phyloP scores from a whole-genome alignment of 2,113 vertebrate genomes.

The Toxotes chatareus region DNA sequence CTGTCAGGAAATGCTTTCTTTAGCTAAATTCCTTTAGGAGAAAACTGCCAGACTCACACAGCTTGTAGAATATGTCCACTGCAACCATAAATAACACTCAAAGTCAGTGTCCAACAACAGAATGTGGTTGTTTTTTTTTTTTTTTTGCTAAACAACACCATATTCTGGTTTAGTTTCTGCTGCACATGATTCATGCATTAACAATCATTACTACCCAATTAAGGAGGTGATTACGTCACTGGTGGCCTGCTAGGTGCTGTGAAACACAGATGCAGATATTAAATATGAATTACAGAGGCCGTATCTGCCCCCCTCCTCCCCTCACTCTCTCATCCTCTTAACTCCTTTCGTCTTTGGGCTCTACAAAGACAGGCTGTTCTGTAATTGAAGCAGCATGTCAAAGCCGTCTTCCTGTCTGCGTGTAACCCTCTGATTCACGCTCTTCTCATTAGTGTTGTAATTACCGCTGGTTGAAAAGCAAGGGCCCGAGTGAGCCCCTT shows the following conservation, averaged over 20 bases:
- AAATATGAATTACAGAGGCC: conserved; percentile 79
- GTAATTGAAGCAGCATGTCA: conserved; percentile 78
- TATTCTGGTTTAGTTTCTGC: conserved; percentile 1
- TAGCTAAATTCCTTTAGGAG: conserved; percentile 31
- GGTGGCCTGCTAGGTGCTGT: conserved; percentile 67
- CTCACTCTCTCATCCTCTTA: conserved; percentile 62
- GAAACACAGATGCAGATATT: conserved; percentile 75
- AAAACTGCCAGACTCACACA: conserved; percentile 19
- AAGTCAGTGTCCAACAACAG: background rate
- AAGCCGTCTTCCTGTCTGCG: conserved; percentile 70
- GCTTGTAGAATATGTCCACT: conserved; percentile 24
- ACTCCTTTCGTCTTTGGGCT: conserved; percentile 70
- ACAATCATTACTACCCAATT: conserved; percentile 70
- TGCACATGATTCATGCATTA: conserved; percentile 67
- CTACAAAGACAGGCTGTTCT: conserved; percentile 71
- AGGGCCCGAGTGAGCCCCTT: conserved; percentile 42
- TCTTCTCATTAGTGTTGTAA: conserved; percentile 80
- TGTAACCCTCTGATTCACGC: conserved; percentile 74
- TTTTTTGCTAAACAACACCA: background rate
- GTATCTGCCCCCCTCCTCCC: conserved; percentile 40
- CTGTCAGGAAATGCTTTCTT: conserved; percentile 55
- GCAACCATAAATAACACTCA: background rate
- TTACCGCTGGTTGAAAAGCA: conserved; percentile 65
- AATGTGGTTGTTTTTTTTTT: background rate
- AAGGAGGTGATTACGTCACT: conserved; percentile 62